Evolutionary conservation across 92 coral and sea anemone species (phyloP).

Genomic region (Zoanthus sansibaricus): DNA sequence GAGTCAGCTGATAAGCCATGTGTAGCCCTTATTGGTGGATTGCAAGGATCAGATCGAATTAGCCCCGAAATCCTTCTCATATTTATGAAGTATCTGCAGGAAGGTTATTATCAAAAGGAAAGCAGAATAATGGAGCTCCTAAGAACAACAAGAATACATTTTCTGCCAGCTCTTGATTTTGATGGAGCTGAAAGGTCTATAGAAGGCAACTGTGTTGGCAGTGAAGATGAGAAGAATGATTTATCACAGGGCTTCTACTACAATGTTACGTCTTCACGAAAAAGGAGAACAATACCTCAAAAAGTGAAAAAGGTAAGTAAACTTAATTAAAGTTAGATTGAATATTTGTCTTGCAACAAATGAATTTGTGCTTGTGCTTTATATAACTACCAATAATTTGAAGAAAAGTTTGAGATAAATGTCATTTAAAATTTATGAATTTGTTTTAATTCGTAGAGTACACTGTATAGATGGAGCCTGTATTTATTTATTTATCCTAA

Average conservation of each 20-base stretch:
- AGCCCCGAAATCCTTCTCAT: slow-evolving; percentile 91
- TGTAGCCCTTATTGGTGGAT: slow-evolving; percentile 89
- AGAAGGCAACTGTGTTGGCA: slow-evolving; percentile 78
- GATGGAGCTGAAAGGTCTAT: slow-evolving; percentile 80
- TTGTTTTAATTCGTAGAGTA: too few species aligned
- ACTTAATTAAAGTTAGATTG: neutral
- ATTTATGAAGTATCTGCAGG: slow-evolving; percentile 75
- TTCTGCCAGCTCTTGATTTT: slow-evolving; percentile 91
- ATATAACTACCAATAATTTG: too few species aligned
- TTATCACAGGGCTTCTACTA: slow-evolving; percentile 80
- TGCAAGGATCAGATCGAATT: slow-evolving; percentile 82
- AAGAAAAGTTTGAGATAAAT: too few species aligned
- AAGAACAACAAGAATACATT: slow-evolving; percentile 74
- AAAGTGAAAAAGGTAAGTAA: slow-evolving; percentile 67
- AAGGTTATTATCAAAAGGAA: slow-evolving; percentile 70
- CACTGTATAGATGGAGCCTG: too few species aligned
- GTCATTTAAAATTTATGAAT: too few species aligned
- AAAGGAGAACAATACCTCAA: slow-evolving; percentile 65
- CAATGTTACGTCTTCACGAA: slow-evolving; percentile 49
- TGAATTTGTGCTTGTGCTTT: neutral
- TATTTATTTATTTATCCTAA: too few species aligned
- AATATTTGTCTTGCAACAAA: neutral
- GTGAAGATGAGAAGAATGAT: slow-evolving; percentile 68
- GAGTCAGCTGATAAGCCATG: slow-evolving; percentile 65
- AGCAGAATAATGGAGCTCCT: slow-evolving; percentile 68